Evolutionary conservation across 2,113 vertebrate species (phyloP).

Genomic region (Macroglossus sobrinus): DNA sequence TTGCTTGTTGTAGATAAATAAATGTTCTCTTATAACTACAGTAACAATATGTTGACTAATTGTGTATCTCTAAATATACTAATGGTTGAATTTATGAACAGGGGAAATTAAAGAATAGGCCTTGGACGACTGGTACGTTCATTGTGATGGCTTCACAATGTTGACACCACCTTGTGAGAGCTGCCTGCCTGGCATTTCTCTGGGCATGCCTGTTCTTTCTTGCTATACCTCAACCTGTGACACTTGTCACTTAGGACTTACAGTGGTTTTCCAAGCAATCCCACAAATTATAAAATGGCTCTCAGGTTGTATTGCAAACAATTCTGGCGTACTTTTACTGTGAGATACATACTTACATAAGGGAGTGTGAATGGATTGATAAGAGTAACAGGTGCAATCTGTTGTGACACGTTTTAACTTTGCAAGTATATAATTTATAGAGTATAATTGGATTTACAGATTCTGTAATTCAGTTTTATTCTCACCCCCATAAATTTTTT

Average conservation of each 20-base stretch:
- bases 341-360: background rate
- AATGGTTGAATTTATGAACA: background rate
- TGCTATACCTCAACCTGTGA: background rate
- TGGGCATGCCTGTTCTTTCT: background rate
- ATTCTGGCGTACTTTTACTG: background rate
- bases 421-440: background rate
- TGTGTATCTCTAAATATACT: background rate
- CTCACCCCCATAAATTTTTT: background rate
- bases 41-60: background rate
- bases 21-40: background rate
- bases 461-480: background rate
- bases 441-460: background rate
- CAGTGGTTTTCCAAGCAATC: background rate
- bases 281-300: background rate
- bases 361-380: background rate
- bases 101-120: background rate
- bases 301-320: background rate
- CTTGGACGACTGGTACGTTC: background rate
- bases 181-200: background rate
- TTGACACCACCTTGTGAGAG: background rate
- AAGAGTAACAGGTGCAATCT: rapidly evolving
- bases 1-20: background rate
- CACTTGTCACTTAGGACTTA: conserved; percentile 26
- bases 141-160: background rate
- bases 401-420: background rate